Evolutionary conservation across 2,797 vertebrate genomes (phyloP).

Genomic region (Cetoscarus ocellatus): DNA sequence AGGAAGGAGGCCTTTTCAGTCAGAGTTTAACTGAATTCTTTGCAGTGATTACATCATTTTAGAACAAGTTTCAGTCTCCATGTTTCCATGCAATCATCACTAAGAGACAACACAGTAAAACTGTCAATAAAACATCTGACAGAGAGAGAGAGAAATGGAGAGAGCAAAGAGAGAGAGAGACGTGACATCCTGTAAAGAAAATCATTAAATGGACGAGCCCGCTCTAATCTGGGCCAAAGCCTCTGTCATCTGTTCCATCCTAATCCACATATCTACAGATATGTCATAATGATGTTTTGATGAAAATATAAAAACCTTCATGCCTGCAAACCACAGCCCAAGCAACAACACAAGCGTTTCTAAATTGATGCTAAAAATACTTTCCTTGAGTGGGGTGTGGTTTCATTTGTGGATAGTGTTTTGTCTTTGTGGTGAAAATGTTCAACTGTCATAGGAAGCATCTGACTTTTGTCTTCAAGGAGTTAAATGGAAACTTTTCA

Average conservation of each 20-base stretch:
- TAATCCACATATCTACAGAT: conserved; percentile 72
- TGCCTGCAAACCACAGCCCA: background rate
- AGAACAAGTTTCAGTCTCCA: background rate
- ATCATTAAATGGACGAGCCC: conserved; percentile 67
- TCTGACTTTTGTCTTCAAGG: background rate
- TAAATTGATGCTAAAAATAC: background rate
- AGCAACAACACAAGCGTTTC: background rate
- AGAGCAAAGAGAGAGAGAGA: conserved; percentile 14
- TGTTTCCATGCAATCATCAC: no score
- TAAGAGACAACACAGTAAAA: background rate
- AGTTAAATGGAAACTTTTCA: background rate
- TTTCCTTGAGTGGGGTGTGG: background rate
- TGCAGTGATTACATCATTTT: background rate
- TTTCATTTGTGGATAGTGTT: background rate
- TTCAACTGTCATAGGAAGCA: background rate
- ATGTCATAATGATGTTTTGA: conserved; percentile 59
- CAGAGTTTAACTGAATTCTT: background rate
- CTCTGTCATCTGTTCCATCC: conserved; percentile 66
- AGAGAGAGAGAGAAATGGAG: background rate
- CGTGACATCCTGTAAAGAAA: conserved; percentile 58
- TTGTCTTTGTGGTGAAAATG: background rate
- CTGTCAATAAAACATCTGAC: conserved; percentile 10
- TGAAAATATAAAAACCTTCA: conserved; percentile 39
- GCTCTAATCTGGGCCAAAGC: conserved; percentile 72
- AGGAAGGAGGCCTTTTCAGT: background rate